Evolutionary conservation across 2,113 vertebrate species (phyloP), one percentile per base, ranked within the genome.

Genomic region (Chloroceryle aenea): DNA sequence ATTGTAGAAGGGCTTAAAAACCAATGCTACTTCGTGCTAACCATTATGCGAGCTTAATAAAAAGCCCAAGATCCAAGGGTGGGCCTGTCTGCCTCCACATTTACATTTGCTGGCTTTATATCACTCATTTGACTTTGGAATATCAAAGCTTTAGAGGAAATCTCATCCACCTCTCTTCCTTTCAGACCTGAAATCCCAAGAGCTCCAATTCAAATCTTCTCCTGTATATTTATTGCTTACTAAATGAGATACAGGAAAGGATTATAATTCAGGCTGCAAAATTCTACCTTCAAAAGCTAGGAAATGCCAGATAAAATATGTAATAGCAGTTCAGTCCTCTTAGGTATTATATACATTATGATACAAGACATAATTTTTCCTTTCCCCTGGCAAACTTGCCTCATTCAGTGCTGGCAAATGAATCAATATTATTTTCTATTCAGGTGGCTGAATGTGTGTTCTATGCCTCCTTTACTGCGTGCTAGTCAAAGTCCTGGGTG

Each of bases 301-400:
- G 74, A 95, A 95, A 85, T 89, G 38, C 56, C 84, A 94, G 43
- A 89, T 85, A 87, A 87, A 89, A 75, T 64, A 85, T 45, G 89
- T 89, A 91, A 95, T 59, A 78, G 40, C 40, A 89, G 45, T 87
- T 93, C 66, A 82, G 42, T 82, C 90, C 74, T 89, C 91, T 64
- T 79, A 82, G 76, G 93, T 64, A 92, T 89, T 85, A 75, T 63
- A 74, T 93, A 84, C 5, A 19, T 59, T 61, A 75, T 40, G 48
- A 85, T 59, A 82, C 20, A 68, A 81, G 38, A 34, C 15, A 10
- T 27, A 48, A 30, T 81, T 90, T 88, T 83, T 80, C 55, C n/a
- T 90, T 71, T 95, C 38, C 32, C 8, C 29, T 80, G 66, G 78
- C 29, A 92, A 34, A 16, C 3, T 83, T 87, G 56, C 43, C 56